These are phyloP conservation scores for Microtus oregoni DNA, from an alignment of 2,113 vertebrate species.

Conservation along the genomic window DNA sequence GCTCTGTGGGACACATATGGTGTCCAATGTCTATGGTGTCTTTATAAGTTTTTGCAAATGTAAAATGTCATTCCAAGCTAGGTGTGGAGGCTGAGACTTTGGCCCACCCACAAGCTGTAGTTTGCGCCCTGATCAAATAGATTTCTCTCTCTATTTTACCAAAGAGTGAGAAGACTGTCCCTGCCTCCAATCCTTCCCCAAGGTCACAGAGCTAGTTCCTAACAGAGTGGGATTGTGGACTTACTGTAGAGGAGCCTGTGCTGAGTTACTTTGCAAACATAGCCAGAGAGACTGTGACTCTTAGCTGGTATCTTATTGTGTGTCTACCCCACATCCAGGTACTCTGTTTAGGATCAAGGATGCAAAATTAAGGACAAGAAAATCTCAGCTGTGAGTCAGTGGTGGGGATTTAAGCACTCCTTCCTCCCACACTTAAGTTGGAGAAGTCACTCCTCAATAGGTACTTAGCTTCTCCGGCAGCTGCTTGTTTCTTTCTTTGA, in stretches of 20 bases:
- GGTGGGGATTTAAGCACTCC: no score
- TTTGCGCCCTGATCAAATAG: background rate
- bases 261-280: background rate
- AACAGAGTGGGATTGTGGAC: no score
- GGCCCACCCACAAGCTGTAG: background rate
- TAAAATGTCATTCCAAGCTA: background rate
- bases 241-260: background rate
- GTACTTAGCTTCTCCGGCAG: background rate
- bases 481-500: background rate
- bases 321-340: background rate
- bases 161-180: background rate
- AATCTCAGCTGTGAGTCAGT: background rate
- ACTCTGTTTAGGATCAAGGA: background rate
- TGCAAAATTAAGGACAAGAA: background rate
- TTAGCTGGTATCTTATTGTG: background rate
- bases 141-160: background rate
- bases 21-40: background rate
- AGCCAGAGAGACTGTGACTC: background rate
- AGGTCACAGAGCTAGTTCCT: background rate
- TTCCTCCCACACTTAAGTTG: background rate
- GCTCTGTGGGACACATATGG: background rate
- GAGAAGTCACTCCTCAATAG: background rate
- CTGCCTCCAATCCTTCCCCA: fast-evolving
- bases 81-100: background rate
- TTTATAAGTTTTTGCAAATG: slow-evolving; percentile 14